Percentiles rank a stretch among this genome's conserved stretches.
phyloP scores from a whole-genome alignment of 1,140 invertebrate genomes.

The Latrodectus geometricus region DNA sequence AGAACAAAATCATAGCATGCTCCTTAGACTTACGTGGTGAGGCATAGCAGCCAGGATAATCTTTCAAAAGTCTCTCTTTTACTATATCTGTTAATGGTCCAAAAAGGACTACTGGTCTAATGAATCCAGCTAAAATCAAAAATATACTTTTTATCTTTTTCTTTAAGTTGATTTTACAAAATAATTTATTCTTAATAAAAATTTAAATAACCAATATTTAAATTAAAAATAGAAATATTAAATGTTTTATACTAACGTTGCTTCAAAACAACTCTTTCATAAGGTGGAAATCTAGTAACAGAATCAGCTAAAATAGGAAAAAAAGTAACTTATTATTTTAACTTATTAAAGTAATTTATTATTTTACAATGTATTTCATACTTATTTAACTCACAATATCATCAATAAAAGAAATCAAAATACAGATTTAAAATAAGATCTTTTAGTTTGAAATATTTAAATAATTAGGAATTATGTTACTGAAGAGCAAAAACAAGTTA shows the following conservation, averaged over 20 bases:
- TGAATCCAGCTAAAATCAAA: constrained; percentile 77
- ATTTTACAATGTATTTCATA: not conserved
- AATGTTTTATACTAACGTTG: constrained; percentile 72
- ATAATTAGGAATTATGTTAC: too few relatives aligned
- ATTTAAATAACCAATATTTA: not conserved
- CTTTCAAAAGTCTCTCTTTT: constrained; percentile 86
- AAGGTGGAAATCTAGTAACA: constrained; percentile 89
- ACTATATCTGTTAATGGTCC: constrained; percentile 95
- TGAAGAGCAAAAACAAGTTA: too few relatives aligned
- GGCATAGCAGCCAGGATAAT: constrained; percentile 92
- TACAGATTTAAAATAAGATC: too few relatives aligned
- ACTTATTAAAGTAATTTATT: too few relatives aligned
- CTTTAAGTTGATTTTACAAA: not conserved
- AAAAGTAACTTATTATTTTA: too few relatives aligned
- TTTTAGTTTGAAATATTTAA: too few relatives aligned
- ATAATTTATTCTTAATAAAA: not conserved
- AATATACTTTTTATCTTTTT: not conserved
- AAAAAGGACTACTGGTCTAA: constrained; percentile 94
- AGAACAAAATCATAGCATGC: too few relatives aligned
- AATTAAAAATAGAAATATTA: not conserved
- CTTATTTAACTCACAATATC: not conserved
- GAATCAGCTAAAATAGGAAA: constrained; percentile 35
- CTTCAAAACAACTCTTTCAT: constrained; percentile 92
- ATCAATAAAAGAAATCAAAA: not conserved
- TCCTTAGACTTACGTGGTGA: constrained; percentile 74